These are phyloP conservation scores for Ramazzottius varieornatus DNA, from an alignment of 2,888 invertebrate species.

Conservation along the genomic window DNA sequence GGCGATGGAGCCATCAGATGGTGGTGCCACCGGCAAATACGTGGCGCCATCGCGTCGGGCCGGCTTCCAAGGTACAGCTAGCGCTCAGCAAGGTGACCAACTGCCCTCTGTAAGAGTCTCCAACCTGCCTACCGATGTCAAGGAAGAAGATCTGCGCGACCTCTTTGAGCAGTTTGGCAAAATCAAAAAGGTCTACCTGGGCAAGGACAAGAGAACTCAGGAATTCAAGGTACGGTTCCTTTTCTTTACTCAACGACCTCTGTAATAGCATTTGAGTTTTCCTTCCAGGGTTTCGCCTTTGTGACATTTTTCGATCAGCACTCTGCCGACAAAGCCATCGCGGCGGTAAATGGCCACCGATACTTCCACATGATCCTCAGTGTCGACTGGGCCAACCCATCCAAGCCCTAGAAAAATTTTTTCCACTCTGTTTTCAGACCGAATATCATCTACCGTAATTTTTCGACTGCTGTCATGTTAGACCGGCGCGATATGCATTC, in stretches of 20 bases:
- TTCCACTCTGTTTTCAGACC: not conserved
- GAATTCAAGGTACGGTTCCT: conserved; percentile 24
- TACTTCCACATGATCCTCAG: conserved; percentile 90
- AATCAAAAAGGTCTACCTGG: conserved; percentile 72
- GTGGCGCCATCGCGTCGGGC: not conserved
- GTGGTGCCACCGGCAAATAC: not conserved
- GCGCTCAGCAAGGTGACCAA: conserved; percentile 28
- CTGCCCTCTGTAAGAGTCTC: conserved; percentile 74
- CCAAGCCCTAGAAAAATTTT: no score
- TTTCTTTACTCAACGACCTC: conserved; percentile 2
- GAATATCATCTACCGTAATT: not conserved
- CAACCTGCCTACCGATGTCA: conserved; percentile 77
- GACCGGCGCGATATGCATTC: no score
- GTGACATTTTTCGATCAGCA: conserved; percentile 74
- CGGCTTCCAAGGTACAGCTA: not conserved
- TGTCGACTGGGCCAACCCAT: conserved; percentile 81
- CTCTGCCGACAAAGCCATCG: conserved; percentile 74
- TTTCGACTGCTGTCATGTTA: no score
- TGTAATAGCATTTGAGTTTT: conserved; percentile 6
- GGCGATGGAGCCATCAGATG: conserved; percentile 8
- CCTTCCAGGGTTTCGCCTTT: conserved; percentile 84
- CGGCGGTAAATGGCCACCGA: conserved; percentile 62
- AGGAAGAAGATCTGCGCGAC: conserved; percentile 75
- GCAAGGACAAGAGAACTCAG: conserved; percentile 46
- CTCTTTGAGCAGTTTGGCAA: conserved; percentile 77